These are phyloP conservation scores for Pygoscelis adeliae DNA, from an alignment of 2,113 vertebrate species.

Conservation along the genomic window DNA sequence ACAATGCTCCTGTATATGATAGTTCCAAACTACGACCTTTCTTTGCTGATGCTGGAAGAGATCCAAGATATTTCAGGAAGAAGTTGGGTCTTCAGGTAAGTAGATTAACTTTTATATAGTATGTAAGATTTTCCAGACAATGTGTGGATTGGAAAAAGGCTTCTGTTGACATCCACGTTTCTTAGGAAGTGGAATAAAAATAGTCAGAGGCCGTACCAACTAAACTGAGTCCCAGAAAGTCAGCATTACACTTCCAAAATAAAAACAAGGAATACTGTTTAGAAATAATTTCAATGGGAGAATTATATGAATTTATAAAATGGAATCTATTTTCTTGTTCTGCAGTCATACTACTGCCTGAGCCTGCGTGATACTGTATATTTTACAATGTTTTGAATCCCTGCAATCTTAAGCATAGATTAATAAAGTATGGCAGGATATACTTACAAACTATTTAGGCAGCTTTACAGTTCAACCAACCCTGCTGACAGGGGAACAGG, in stretches of 20 bases:
- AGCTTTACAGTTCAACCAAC: background rate
- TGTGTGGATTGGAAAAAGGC: slow-evolving; percentile 21
- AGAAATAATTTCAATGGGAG: background rate
- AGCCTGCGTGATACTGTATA: background rate
- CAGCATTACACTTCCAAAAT: background rate
- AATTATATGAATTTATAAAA: background rate
- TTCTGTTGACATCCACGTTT: background rate
- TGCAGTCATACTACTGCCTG: background rate
- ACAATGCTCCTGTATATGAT: background rate
- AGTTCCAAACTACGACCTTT: background rate
- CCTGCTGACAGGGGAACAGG: background rate
- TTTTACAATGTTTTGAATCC: background rate
- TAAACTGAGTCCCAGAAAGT: background rate
- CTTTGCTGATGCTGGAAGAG: slow-evolving; percentile 19
- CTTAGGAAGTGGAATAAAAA: slow-evolving; percentile 28
- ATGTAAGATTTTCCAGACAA: slow-evolving; percentile 48
- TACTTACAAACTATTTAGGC: background rate
- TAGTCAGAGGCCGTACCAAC: background rate
- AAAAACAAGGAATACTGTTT: background rate
- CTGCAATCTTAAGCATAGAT: background rate
- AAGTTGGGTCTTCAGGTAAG: slow-evolving; percentile 54
- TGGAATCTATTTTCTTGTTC: background rate
- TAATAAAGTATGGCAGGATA: background rate
- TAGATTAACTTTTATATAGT: slow-evolving; percentile 29
- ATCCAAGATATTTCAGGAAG: slow-evolving; percentile 30